Base-by-base conservation (phyloP, 2,888 invertebrate genomes). In the Netelia virgata region DNA sequence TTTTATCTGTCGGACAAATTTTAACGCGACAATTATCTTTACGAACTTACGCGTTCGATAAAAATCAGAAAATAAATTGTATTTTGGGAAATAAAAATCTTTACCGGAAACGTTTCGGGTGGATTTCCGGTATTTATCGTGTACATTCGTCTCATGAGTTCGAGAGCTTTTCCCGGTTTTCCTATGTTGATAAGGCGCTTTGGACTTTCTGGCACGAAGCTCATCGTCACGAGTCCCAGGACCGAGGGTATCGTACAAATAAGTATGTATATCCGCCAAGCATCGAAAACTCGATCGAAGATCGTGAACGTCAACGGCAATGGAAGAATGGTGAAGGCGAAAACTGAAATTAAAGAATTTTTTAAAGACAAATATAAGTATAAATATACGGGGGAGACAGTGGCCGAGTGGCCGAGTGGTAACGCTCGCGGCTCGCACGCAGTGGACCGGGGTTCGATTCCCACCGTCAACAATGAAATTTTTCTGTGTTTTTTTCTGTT, bases 191-290 rank as follows among this genome's bases (percentile, higher is more conserved):
- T 95, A 10, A 97, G 94, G 92, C 96, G 97, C 93, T 97, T 97
- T 6, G 97, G 97, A 90, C 97, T 97, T 92, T 97, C 97, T 0
- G 97, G 97, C 81, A 96, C 92, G 84, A 95, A 94, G 86, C 96
- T 93, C 85, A 96, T 94, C 0, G 95, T 94, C 28, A 96, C 84
- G 0, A 96, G 96, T 9, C 97, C 95, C 0, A 96, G 87, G 0
- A 97, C 91, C 41, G 97, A 96, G 16, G 97, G 96, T 83, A 97
- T 89, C 47, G 94, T 93, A 87, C 94, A 93, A 23, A 90, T 87
- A 85, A 93, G 79, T 72, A 93, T 88, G 88, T 95, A 95, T 68
- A 95, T 92, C 57, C 95, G 91, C 95, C 95, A 95, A 64, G 94
- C 93, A 86, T 92, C 91, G 90, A 92, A 93, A 36, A 87, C 86